These are phyloP conservation scores for Gadus macrocephalus DNA, from an alignment of 2,113 vertebrate genomes.

Conservation along the genomic window DNA sequence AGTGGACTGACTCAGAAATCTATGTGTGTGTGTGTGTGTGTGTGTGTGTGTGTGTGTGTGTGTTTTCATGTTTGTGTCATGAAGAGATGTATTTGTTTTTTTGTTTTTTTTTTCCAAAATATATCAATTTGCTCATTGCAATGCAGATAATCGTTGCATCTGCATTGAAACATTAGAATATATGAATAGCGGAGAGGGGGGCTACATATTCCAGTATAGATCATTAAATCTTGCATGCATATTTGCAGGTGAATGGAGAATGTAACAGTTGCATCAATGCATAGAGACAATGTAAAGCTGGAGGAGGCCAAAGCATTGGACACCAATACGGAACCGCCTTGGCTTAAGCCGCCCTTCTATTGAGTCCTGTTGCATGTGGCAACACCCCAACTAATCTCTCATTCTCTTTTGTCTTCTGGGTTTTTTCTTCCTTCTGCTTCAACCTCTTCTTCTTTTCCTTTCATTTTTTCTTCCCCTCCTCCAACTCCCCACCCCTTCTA, in stretches of 20 bases:
- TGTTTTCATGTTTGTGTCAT: too few relatives aligned
- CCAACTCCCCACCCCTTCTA: constrained; percentile 8
- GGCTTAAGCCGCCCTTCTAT: constrained; percentile 58
- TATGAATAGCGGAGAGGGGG: too few relatives aligned
- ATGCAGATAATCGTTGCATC: too few relatives aligned
- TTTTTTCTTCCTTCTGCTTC: constrained; percentile 37
- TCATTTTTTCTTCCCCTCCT: background rate
- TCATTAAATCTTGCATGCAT: too few relatives aligned
- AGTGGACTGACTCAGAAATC: background rate
- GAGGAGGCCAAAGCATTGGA: background rate
- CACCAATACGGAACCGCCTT: constrained; percentile 45
- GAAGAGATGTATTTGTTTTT: too few relatives aligned
- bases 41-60: background rate
- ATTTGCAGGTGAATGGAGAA: too few relatives aligned
- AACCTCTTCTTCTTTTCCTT: constrained; percentile 33
- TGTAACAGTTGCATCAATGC: background rate
- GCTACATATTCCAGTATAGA: too few relatives aligned
- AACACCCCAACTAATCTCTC: constrained; percentile 65
- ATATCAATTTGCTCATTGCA: too few relatives aligned
- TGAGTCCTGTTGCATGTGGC: constrained; percentile 52
- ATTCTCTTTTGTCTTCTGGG: constrained; percentile 42
- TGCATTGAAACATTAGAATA: too few relatives aligned
- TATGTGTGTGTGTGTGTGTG: too few relatives aligned
- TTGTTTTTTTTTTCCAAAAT: too few relatives aligned
- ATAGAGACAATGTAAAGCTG: constrained; percentile 1